Evolutionary conservation across 2,797 vertebrate genomes (phyloP), one percentile per base, ranked within the genome.

Genomic region (Melanotaenia trifasciata): DNA sequence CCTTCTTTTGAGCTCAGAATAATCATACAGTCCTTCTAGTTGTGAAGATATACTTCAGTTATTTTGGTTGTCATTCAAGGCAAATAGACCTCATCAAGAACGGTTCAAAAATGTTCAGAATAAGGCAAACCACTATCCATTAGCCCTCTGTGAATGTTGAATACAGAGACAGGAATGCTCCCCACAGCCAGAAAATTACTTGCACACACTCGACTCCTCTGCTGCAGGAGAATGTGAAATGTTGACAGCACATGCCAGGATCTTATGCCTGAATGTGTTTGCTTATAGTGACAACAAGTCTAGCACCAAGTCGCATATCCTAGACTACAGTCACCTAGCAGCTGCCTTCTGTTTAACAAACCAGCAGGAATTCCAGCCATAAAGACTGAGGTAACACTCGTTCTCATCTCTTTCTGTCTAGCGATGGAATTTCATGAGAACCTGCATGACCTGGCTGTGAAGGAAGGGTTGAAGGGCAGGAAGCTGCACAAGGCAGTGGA

Each of bases 371-470:
- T 43, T 43, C 20, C 20, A 47, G 22, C 13, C 26, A 4, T 10
- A 32, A 33, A 68, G 12, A 38, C 65, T 13, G 33, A 74, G 30
- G 38, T 4, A 2, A 58, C 47, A 0, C 56, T 58, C 20, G 0
- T 5, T 64, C 6, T 67, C 4, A 32, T 3, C 35, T 66, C 18
- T 68, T 0, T 67, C 4, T 61, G 61, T 54, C 40, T 11, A 99
- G 98, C 96, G 20, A 99, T 99, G 98, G 97, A 97, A 63, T 99
- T 97, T 85, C 98, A 99, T n/a, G 96, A 98, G 91, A 97, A 99
- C 80, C 92, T 99, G 67, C 95, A 97, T 8, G 94, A 94, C 81
- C 92, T 97, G 86, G 97, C 96, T 1, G 87, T 95, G 87, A 98
- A 96, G 92, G 98, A 99, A 84, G 98, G 98, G 1, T 77, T 99